Evolutionary conservation across 2,888 invertebrate genomes (phyloP), one percentile per base, ranked within the genome.

Genomic region (Lypha dubia): DNA sequence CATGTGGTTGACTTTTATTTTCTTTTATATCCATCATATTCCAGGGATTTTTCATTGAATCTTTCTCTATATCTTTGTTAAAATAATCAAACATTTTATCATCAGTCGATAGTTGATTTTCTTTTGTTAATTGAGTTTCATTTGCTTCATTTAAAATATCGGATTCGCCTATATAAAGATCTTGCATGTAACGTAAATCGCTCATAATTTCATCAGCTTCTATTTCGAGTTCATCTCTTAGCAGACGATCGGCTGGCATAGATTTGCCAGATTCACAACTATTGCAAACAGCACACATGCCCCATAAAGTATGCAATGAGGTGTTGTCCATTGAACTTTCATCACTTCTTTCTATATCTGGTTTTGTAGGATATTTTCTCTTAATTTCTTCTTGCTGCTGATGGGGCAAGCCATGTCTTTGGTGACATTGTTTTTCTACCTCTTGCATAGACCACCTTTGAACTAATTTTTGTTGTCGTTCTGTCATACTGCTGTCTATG

Each of bases 191-290:
- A 58, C 88, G 89, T 7, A 91, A 80, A 85, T 91, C 90, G 9
- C 89, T 89, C 90, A 91, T 91, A 53, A 91, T 90, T 84, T 91
- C 89, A 86, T 91, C 91, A 15, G 88, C 91, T 85, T 91, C 91
- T 32, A 88, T 71, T 75, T 87, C 84, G 0, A 91, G 84, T 86
- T 91, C 91, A 73, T 89, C 90, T 74, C 89, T 89, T 13, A 91
- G 73, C 58, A 89, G 71, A 17, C 88, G 87, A 87, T 90, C 89
- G 8, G 91, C 90, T 22, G 91, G 91, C 71, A 90, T 83, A 0
- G 90, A 90, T 68, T 89, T 89, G 41, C 87, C 87, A 46, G 88
- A 88, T 60, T 84, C 84, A 24, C 84, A 84, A 68, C 87, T 89
- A 73, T 89, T 89, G 73, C 90, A 90, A 68, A 89, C 88, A 11